Evolutionary conservation across 2,113 vertebrate species (phyloP), one percentile per base, ranked within the genome.

Genomic region (Scartelaos histophorus): DNA sequence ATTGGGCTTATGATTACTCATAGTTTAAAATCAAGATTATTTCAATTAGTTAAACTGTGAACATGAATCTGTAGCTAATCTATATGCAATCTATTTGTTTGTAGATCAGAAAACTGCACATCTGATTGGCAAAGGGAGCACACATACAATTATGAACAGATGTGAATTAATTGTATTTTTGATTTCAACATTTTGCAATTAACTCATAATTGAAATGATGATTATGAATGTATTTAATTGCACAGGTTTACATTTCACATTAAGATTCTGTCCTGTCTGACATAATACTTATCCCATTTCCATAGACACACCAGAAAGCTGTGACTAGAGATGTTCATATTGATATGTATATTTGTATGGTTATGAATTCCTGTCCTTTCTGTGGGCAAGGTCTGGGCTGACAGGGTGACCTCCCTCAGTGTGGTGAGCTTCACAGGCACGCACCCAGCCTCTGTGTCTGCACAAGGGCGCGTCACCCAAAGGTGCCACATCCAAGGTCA

Each of bases 401-500:
- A 64, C 87, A 0, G 24, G 65, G 56, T 34, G 3, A 24, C n/a
- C 19, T 65, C 70, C 67, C 67, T n/a, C 17, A 62, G 0, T 11
- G 34, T 49, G 25, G 51, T 73, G 62, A 75, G 67, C 69, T 60
- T 76, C 75, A 34, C 47, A 54, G 22, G 17, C 61, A 47, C 75
- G 73, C 35, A 73, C 71, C 53, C 71, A 71, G 69, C 74, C 62
- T 13, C 22, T 58, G n/a, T 70, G 80, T 69, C 74, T 13, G 29
- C 64, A 29, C 67, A 75, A 69, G 61, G 72, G 68, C 21, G 2
- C 66, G 35, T 76, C 79, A 75, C 25, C 70, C 34, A 56, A 67
- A 82, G 66, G 76, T 83, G 67, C 68, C 57, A 64, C 35, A 15
- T n/a, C 47, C 67, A 68, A 71, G 64, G 73, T 89, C 80, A 61